Evolutionary conservation across 2,888 invertebrate species (phyloP), one percentile per base, ranked within the genome.

Genomic region (Patella depressa): DNA sequence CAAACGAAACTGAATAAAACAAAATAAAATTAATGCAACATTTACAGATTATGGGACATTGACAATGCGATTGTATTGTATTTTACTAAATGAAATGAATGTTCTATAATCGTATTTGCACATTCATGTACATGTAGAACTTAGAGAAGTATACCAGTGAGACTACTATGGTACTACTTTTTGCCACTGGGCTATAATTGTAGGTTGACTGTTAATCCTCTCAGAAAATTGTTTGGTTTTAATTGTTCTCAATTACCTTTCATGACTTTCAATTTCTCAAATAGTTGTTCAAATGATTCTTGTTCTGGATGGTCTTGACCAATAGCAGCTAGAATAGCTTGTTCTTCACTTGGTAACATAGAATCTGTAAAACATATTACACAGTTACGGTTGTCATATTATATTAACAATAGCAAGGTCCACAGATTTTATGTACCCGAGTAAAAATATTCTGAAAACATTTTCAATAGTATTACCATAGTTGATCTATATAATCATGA

Each of bases 231-330:
- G 7, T 4, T 34, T 34, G 34, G 34, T 34, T 34, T 45, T 34
- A n/a, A 70, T 14, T n/a, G 1, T n/a, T 15, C 5, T 34, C 11
- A 74, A 45, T 74, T 81, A 91, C 94, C 94, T 91, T 95, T 95
- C 94, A 95, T 94, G 78, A 93, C 92, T 85, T 93, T 93, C 80
- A 95, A 91, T 85, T 94, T 94, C 79, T 94, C 93, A 90, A 95
- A 95, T 71, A 95, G 89, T 77, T 94, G 93, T 53, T 94, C 94
- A 89, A 95, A 95, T 82, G 94, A 94, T 76, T 88, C 89, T 70
- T 83, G 87, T 45, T 75, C 85, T 9, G 84, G 82, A 65, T 89
- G 89, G 7, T 89, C 90, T 72, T 82, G 82, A 2, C 85, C 86
- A n/a, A 88, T 79, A 45, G 88, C 84, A 34, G 85, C 84, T 76